Evolutionary conservation across 2,113 vertebrate species (phyloP).

Genomic region (Odobenus rosmarus): DNA sequence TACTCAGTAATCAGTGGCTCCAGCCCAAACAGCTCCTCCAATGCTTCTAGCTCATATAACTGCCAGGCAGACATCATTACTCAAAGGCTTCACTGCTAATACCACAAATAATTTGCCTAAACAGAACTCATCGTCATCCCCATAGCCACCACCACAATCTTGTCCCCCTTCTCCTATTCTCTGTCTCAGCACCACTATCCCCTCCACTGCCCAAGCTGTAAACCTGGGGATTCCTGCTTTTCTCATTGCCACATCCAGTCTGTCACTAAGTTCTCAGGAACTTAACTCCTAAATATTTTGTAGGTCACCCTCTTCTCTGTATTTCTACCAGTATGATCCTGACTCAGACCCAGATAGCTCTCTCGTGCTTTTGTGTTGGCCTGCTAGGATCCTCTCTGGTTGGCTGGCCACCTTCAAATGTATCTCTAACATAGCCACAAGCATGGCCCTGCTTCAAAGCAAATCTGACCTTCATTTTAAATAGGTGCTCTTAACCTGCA

Average conservation of each 20-base stretch:
- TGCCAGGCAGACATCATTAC: background rate
- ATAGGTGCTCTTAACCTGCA: background rate
- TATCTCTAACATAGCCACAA: background rate
- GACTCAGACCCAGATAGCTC: background rate
- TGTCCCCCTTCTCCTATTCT: background rate
- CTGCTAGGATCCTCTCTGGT: background rate
- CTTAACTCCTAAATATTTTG: background rate
- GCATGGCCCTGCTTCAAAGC: background rate
- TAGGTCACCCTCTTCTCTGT: background rate
- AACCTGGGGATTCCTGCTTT: background rate
- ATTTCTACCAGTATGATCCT: background rate
- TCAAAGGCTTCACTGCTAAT: background rate
- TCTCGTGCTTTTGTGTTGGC: background rate
- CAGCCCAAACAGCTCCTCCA: background rate
- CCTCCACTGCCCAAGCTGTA: background rate
- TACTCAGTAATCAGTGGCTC: background rate
- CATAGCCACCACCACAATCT: background rate
- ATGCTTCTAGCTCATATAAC: background rate
- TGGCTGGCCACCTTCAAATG: background rate
- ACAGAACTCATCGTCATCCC: background rate
- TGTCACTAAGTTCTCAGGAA: background rate
- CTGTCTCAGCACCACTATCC: background rate
- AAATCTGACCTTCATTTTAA: background rate
- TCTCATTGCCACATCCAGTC: background rate
- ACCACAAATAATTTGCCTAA: background rate